Conservation (phyloP, 2,113 vertebrate genomes). For the Myrmecophaga tridactyla region DNA sequence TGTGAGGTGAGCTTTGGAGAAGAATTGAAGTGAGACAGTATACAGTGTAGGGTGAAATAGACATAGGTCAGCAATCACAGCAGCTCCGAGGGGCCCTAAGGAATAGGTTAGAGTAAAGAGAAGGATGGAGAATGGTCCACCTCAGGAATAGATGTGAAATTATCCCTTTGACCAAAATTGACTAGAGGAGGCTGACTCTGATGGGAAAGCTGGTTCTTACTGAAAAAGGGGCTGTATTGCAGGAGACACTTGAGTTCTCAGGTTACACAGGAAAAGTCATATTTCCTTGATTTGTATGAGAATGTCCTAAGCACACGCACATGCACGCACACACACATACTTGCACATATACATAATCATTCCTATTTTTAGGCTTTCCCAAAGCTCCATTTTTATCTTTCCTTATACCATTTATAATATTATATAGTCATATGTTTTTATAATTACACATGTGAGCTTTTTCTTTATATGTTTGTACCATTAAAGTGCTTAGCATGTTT, state of each 20-base stretch:
- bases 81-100: not conserved
- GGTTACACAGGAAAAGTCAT: not conserved
- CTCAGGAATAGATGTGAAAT: not conserved
- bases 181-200: not conserved
- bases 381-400: not conserved
- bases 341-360: not conserved
- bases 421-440: not conserved
- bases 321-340: not conserved
- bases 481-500: not conserved
- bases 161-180: not conserved
- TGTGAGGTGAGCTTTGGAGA: not conserved
- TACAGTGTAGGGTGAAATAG: not conserved
- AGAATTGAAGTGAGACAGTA: not conserved
- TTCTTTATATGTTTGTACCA: not conserved
- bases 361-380: not conserved
- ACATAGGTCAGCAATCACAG: not conserved
- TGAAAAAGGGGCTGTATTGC: not conserved
- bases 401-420: not conserved
- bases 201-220: not conserved
- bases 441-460: not conserved
- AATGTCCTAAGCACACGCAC: not conserved
- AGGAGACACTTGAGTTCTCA: not conserved
- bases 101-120: not conserved
- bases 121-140: not conserved
- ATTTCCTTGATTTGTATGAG: not conserved